Base-by-base conservation (phyloP, 2,888 invertebrate species). In the Ectemnius continuus region DNA sequence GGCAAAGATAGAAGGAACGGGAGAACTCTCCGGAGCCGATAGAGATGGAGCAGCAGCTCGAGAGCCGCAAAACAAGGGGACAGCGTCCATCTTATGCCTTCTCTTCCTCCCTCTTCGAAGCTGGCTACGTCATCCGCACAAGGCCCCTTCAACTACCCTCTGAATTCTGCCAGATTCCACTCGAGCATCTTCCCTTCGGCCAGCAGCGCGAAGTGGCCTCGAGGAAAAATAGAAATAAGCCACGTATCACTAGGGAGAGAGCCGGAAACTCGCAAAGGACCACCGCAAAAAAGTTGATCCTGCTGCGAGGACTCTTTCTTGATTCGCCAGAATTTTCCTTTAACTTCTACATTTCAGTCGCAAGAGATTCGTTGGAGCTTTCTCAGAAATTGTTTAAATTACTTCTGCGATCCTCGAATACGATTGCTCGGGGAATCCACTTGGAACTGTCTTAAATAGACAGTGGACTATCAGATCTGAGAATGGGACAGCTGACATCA, bases 141-240 rank as follows among this genome's bases (percentile, higher is more conserved):
- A 71, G 52, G 57, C 73, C 76, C 75, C 79, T 76, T 80, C 81
- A 80, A 76, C 78, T 78, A 36, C 73, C 81, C 81, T 69, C 76
- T 58, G 73, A 62, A 70, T 74, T 74, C 67, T 78, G 75, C 82
- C 84, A 85, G 85, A 85, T 85, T 86, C 86, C 81, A 85, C 88
- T 87, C 80, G 75, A 79, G 73, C 76, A 23, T 69, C 57, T 57
- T 66, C 61, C 61, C 75, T 2, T 68, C 72, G 72, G 76, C 36
- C 36, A 79, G 77, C 75, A 78, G 74, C 80, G 79, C 77, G 79
- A 81, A 87, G 85, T 86, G 84, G 80, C 85, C 86, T 73, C 74
- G 81, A 36, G 84, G 85, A 87, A 85, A 87, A 87, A 87, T 86
- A 87, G 86, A 87, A 87, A 86, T 85, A 84, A 76, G 81, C 75